Percentiles rank a stretch among this genome's conserved stretches.
Evolutionary conservation across 2,113 vertebrate genomes (phyloP).

Genomic region (Sprattus sprattus): DNA sequence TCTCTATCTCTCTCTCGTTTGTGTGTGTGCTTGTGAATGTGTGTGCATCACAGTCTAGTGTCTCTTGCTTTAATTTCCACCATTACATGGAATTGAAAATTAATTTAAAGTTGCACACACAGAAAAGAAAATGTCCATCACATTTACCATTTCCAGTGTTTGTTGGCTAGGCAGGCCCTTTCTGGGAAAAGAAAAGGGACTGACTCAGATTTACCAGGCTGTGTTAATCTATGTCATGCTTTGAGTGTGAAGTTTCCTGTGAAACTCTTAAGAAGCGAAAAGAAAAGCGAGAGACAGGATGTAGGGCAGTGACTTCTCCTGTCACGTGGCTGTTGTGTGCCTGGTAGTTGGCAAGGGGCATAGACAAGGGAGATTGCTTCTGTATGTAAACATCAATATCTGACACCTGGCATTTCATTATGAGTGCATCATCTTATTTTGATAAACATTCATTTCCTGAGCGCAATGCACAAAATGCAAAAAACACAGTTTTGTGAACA

Average conservation of each 20-base stretch:
- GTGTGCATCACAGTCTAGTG: neutral
- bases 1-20: too few species aligned
- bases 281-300: conserved; percentile 37
- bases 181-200: neutral
- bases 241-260: neutral
- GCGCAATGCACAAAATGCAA: neutral
- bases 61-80: neutral
- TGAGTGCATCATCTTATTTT: neutral
- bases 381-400: neutral
- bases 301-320: conserved; percentile 32
- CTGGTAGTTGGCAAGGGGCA: conserved; percentile 38
- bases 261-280: neutral
- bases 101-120: neutral
- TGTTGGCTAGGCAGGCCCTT: neutral
- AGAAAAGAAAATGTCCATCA: neutral
- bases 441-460: neutral
- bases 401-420: neutral
- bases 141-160: neutral
- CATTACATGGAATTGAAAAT: neutral
- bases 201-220: conserved; percentile 1
- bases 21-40: neutral
- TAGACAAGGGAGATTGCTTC: too few species aligned
- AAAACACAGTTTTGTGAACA: neutral
- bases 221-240: neutral
- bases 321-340: conserved; percentile 40